These are phyloP conservation scores for Rhyacophila evoluta DNA, from an alignment of 2,888 invertebrate species.

Conservation along the genomic window DNA sequence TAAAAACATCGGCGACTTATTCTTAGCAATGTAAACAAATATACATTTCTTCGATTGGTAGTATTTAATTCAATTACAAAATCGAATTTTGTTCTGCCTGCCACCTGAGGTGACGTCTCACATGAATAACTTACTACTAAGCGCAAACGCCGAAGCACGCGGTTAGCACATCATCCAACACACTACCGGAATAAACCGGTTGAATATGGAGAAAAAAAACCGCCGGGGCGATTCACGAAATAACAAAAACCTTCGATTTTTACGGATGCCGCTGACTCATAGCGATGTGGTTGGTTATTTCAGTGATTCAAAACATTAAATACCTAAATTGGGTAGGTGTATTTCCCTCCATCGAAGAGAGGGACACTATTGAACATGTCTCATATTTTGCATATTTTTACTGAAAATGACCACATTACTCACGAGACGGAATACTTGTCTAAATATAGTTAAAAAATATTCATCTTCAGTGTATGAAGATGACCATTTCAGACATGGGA, in stretches of 20 bases:
- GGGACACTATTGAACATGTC: neutral
- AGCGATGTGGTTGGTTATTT: neutral
- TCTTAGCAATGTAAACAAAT: no score
- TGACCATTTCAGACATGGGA: no score
- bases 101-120: neutral
- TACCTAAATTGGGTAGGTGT: neutral
- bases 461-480: no score
- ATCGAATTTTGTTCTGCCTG: no score
- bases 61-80: no score
- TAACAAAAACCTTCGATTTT: constrained; percentile 7
- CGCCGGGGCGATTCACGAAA: neutral
- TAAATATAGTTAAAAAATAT: no score
- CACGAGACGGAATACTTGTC: no score
- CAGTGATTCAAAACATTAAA: neutral
- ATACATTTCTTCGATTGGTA: no score
- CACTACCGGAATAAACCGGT: constrained; percentile 10
- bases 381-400: no score
- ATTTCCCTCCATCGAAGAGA: neutral
- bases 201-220: neutral
- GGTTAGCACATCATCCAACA: constrained; percentile 13
- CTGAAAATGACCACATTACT: no score
- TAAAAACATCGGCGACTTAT: no score
- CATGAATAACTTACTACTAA: neutral
- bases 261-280: neutral
- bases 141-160: neutral